Base-by-base conservation (phyloP, 1,140 invertebrate species). In the Agrilus planipennis region DNA sequence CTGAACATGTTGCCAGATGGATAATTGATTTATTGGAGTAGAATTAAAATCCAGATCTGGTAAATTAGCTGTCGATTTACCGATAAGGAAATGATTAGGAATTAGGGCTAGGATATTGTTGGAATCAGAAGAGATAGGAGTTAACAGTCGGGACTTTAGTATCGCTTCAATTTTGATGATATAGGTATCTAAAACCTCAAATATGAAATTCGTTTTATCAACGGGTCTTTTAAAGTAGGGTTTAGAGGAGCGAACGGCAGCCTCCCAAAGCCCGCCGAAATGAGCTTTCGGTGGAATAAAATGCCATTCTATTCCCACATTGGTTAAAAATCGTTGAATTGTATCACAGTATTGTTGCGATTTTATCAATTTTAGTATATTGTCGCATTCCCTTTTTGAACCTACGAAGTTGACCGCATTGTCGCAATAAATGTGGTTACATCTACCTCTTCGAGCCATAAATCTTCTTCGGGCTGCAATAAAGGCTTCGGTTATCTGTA, bases 31-130 rank as follows among this genome's bases (percentile, higher is more conserved):
- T 23, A 15, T 3, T 2, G 34, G 22, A 2, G 25, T 3, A 15
- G 43, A 9, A 7, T 10, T 11, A 4, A 37, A n/a, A 32, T 34
- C 11, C 1, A 34, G 36, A 16, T 46, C 42, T 14, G 47, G 44
- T 9, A 50, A 9, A 2, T 42, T 25, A 9, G 32, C 47, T 9
- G 55, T 34, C 7, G 57, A 42, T 20, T 39, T 27, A 4, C 56
- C 55, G 34, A 53, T 58, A 3, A 58, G 28, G 25, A 58, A 58
- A 46, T 58, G 53, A 12, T 36, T 52, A 9, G 53, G 53, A 14
- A 47, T 52, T 1, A 52, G 27, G 9, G 22, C 11, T 1, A 14
- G 5, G 2, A 41, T 17, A 27, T 52, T 42, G 34, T 40, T 35
- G 14, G 49, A 34, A 32, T 51, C 45, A 20, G 14, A 29, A 5